These are phyloP conservation scores for Mobula hypostoma DNA, from an alignment of 2,113 vertebrate species.

Conservation along the genomic window DNA sequence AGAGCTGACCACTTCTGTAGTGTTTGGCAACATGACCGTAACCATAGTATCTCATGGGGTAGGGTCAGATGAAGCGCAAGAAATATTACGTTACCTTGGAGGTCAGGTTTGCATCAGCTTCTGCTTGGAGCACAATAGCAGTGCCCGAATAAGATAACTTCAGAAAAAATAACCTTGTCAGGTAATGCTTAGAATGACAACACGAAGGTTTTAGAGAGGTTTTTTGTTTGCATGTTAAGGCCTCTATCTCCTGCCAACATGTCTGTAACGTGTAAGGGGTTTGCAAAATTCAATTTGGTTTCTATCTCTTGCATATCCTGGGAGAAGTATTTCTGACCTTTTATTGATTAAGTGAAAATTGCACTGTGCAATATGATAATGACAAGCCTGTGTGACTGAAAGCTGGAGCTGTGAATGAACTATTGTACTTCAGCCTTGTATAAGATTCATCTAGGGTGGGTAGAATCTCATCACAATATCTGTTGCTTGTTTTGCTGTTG, in stretches of 20 bases:
- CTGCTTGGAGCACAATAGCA: not conserved
- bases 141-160: not conserved
- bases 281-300: not conserved
- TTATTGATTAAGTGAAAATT: not conserved
- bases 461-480: not conserved
- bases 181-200: not conserved
- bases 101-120: not conserved
- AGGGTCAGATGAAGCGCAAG: no score
- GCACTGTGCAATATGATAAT: not conserved
- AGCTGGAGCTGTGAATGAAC: not conserved
- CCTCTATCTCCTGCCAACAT: no score
- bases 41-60: no score
- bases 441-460: not conserved
- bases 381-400: not conserved
- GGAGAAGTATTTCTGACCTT: not conserved
- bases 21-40: no score
- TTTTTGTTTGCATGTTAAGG: not conserved
- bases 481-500: no score
- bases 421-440: no score
- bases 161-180: not conserved
- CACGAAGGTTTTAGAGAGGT: not conserved
- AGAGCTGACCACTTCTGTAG: no score
- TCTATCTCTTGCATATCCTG: not conserved
- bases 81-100: no score
- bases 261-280: not conserved